Conservation (phyloP, 1,140 invertebrate species). For the Drosophila tsacasi region DNA sequence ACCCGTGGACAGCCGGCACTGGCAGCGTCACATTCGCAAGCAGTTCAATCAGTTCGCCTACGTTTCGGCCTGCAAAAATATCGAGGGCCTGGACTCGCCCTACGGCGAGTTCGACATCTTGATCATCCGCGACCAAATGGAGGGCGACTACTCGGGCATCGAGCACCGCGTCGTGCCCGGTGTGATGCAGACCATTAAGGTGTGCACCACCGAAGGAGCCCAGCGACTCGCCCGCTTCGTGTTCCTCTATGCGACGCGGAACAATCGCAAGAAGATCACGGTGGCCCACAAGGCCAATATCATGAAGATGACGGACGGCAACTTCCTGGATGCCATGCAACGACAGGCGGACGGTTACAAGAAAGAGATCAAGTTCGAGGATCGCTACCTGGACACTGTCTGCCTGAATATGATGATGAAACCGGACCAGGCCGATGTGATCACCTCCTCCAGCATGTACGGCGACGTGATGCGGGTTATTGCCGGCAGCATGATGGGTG, state of each 20-base stretch:
- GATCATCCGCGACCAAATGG: conserved; percentile 61
- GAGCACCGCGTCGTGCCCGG: conserved; percentile 67
- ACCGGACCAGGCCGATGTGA: conserved; percentile 34
- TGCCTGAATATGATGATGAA: conserved; percentile 48
- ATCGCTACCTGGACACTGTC: conserved; percentile 66
- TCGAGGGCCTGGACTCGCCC: conserved; percentile 40
- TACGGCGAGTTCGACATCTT: conserved; percentile 52
- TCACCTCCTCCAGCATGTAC: conserved; percentile 73
- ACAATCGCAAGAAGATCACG: conserved; percentile 54
- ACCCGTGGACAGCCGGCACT: conserved; percentile 17
- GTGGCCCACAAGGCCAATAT: conserved; percentile 74
- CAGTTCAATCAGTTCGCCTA: conserved; percentile 55
- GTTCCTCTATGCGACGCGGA: conserved; percentile 40
- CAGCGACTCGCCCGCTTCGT: conserved; percentile 48
- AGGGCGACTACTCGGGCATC: conserved; percentile 72
- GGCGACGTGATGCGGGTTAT: conserved; percentile 62
- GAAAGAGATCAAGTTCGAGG: conserved; percentile 32
- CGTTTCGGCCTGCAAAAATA: conserved; percentile 36
- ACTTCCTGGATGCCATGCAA: conserved; percentile 58
- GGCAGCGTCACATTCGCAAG: conserved; percentile 46
- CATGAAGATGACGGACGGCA: conserved; percentile 64
- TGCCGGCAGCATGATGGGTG: conserved; percentile 53
- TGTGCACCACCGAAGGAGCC: conserved; percentile 54
- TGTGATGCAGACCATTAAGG: conserved; percentile 65
- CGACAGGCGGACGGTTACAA: conserved; percentile 12